Evolutionary conservation across 2,797 vertebrate species (phyloP).

Genomic region (Peromyscus aztecus): DNA sequence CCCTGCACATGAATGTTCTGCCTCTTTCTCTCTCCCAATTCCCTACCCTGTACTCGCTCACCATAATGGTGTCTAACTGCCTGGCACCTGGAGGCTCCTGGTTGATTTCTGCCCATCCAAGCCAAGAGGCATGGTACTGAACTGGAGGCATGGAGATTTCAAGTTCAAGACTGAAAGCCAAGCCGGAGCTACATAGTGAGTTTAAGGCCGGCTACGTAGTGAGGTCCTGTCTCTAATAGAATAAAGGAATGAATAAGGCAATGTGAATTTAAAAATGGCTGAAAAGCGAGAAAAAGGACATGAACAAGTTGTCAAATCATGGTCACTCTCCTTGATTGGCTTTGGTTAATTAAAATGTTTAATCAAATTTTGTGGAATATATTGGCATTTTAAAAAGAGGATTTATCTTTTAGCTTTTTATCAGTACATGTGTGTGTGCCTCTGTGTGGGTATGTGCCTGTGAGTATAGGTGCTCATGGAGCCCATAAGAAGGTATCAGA

Average conservation of each 20-base stretch:
- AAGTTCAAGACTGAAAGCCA: background rate
- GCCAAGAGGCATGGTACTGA: no score
- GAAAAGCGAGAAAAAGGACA: background rate
- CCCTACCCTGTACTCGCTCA: no score
- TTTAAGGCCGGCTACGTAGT: background rate
- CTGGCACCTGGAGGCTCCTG: no score
- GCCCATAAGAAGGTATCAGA: background rate
- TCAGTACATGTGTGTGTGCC: background rate
- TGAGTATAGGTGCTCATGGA: background rate
- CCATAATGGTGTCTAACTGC: no score
- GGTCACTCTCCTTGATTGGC: background rate
- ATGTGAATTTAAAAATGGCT: background rate
- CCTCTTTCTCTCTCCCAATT: no score
- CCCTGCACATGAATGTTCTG: no score
- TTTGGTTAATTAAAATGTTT: constrained; percentile 31
- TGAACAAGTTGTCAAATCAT: background rate
- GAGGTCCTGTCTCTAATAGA: background rate
- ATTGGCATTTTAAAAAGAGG: background rate
- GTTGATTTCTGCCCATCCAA: no score
- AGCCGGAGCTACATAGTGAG: background rate
- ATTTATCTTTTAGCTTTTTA: background rate
- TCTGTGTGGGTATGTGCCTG: background rate
- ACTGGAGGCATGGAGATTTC: no score
- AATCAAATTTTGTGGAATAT: background rate
- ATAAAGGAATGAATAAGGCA: background rate